Evolutionary conservation across 64 coral and sea anemone species (phyloP), one percentile per base, ranked within the genome.

Genomic region (Trachythela sp.): DNA sequence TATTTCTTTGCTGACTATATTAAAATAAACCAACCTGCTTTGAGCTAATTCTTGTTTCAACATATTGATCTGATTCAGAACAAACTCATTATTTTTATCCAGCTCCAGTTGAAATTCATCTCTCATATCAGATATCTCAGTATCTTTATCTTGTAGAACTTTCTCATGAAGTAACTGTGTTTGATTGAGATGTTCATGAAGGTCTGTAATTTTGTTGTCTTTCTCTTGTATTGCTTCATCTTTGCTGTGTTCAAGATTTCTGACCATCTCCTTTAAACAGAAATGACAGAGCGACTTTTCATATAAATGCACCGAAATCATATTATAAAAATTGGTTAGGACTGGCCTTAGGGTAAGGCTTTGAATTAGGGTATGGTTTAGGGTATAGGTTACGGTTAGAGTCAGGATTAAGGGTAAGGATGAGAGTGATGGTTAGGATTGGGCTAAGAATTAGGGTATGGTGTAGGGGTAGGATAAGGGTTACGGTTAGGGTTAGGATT

Each of bases 1-100:
- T n/a, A n/a, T n/a, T n/a, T n/a, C n/a, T n/a, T n/a, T n/a, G n/a
- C n/a, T n/a, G n/a, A n/a, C n/a, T 59, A 26, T 64, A n/a, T 64
- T 18, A 20, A 64, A 64, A 64, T 64, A 20, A 64, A 64, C 56
- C 6, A 64, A 64, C 56, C 37, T 80, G 75, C 75, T 80, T 17
- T 80, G 20, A 22, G 37, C 75, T 37, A 80, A 30, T 39, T 80
- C 75, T 39, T 80, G 31, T 80, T 80, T 80, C 37, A 80, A 80
- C 75, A 18, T 30, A 18, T 80, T 80, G 37, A 80, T 80, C 34
- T 80, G 75, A 36, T 39, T 35, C 8, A 80, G 20, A 80, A 80
- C 75, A 37, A 80, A 80, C 37, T 80, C 33, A 29, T 80, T 80
- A 30, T 35, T 39, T 15, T 30, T 80, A 18, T 80, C 75, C 20